Base-by-base conservation (phyloP, 2,113 vertebrate genomes). In the Copsychus sechellarum region DNA sequence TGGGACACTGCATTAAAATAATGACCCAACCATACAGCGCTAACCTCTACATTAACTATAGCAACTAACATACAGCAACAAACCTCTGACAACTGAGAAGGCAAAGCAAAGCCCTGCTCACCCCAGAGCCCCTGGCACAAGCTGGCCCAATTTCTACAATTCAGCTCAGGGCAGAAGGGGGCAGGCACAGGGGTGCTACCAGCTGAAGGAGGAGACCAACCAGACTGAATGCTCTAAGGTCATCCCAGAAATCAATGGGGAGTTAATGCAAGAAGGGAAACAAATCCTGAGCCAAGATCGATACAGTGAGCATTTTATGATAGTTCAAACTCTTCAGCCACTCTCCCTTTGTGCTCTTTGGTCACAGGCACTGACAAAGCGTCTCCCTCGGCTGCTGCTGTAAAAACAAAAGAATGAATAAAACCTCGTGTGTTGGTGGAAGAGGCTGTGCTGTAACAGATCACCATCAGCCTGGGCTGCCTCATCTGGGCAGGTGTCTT, bases 221-320 rank as follows among this genome's bases (percentile, higher is more conserved):
- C 80, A 95, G 95, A 91, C 87, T 8, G 3, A 38, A 73, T 3
- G 64, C 81, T 93, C 93, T 97, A 93, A 97, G 96, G 96, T 97
- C 93, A 95, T 33, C 96, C 69, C 16, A 82, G 57, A 70, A 90
- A 97, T 97, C 67, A 22, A 97, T 96, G 96, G 81, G 90, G 94
- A 96, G 92, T 96, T 97, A 97, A 98, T 92, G 94, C 96, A 97
- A 96, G 91, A 97, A 95, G 90, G 93, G 87, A 96, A 98, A 98
- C 96, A 97, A 94, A 96, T 91, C 95, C 88, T 60, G 94, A 94
- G 96, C 92, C 92, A 95, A 92, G 96, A 98, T 98, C 95, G 26
- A 98, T 96, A 71, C 16, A 73, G 70, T 4, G 24, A 93, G 95
- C 56, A 11, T 94, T 97, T 97, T 95, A 95, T 96, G 96, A 92